These are phyloP conservation scores for Pitangus sulphuratus DNA, from an alignment of 2,797 vertebrate species.

Conservation along the genomic window DNA sequence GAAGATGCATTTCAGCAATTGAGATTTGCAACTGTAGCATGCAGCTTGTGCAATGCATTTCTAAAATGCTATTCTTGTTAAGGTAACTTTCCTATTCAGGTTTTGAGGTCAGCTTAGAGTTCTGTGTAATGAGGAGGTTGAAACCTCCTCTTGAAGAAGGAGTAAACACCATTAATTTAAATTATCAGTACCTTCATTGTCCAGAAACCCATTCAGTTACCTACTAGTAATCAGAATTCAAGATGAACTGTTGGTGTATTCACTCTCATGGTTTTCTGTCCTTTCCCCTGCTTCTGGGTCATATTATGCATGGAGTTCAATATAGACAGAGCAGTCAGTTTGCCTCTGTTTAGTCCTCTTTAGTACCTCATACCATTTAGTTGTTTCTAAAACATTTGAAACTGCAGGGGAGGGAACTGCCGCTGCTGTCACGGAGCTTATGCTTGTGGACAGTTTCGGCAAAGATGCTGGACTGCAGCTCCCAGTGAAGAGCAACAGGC, in stretches of 20 bases:
- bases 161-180: background rate
- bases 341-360: background rate
- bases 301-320: background rate
- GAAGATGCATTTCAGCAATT: background rate
- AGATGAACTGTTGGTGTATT: background rate
- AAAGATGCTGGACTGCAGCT: background rate
- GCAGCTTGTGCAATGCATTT: fast-evolving
- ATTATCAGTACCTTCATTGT: background rate
- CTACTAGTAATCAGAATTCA: background rate
- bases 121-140: background rate
- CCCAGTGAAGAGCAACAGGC: background rate
- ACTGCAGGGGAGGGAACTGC: background rate
- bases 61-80: background rate
- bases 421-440: background rate
- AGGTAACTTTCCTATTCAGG: background rate
- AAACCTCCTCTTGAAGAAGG: background rate
- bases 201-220: background rate
- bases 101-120: background rate
- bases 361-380: background rate
- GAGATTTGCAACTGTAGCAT: background rate
- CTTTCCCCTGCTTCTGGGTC: background rate
- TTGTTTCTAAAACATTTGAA: background rate
- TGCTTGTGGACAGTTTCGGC: background rate
- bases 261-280: background rate
- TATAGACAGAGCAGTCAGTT: background rate